phyloP scores from a whole-genome alignment of 2,113 vertebrate species.

The Circaetus cinerascens region DNA sequence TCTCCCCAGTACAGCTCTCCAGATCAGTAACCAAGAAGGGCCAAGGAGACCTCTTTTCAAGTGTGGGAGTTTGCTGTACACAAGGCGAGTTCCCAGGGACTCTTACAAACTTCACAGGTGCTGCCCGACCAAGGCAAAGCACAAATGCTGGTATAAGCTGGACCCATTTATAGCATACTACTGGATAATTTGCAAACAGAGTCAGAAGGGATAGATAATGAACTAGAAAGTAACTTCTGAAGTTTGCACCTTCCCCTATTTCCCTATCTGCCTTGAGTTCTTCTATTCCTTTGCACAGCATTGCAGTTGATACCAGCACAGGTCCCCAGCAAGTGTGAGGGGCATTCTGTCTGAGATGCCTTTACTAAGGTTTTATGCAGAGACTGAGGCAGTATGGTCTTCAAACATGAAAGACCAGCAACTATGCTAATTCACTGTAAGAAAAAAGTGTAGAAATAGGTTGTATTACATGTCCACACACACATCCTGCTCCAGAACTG shows the following conservation, averaged over 20 bases:
- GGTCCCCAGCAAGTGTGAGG: neutral
- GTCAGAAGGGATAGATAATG: neutral
- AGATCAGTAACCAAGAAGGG: neutral
- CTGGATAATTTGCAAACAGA: neutral
- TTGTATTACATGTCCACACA: neutral
- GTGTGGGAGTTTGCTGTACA: neutral
- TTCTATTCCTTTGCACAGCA: neutral
- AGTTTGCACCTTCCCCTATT: neutral
- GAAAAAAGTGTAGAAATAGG: neutral
- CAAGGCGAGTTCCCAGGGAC: neutral
- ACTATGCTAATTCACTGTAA: neutral
- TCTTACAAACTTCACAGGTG: neutral
- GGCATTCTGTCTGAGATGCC: neutral
- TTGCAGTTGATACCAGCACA: fast-evolving
- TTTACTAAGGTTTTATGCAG: neutral
- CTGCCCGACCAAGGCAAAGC: neutral
- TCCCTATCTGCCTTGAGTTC: neutral
- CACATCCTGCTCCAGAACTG: neutral
- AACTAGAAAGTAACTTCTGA: neutral
- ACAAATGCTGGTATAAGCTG: neutral
- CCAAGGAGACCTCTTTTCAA: neutral
- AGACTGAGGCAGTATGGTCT: neutral
- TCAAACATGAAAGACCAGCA: neutral
- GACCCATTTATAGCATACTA: neutral
- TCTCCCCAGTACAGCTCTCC: neutral